Evolutionary conservation across 2,113 vertebrate genomes (phyloP), one percentile per base, ranked within the genome.

Genomic region (Nibea albiflora): DNA sequence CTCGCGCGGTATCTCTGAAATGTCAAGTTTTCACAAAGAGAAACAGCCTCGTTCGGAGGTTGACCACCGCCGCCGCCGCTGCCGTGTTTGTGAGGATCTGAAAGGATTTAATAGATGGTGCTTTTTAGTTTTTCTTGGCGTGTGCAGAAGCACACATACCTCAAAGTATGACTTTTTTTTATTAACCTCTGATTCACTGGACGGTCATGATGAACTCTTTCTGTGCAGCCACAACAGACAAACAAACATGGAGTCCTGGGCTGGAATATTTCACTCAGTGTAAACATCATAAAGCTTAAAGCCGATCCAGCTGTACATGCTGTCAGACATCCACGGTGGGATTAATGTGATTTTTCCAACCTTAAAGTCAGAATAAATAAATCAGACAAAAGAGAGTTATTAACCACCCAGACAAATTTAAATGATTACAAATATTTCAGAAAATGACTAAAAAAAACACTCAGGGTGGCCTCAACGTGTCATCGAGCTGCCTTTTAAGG

Each of bases 21-120:
- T 90, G 90, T 91, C 87, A 83, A 72, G 69, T 85, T 91, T 83
- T 76, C 52, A 64, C 58, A 49, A 52, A 31, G 73, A 63, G 42
- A 81, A 83, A 65, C 81, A 67, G 74, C 64, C 52, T 24, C 0
- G 54, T 73, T 35, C 7, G 1, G 52, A 74, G 75, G 64, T 11
- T 81, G 85, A 86, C 80, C 78, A 47, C 44, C 50, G 0, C 66
- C 12, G 71, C 53, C 53, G 0, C 71, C 10, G 71, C 53, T 4
- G 31, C 7, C 35, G 35, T 39, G 4, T 28, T 22, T 4, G 76
- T 9, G 49, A 12, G 62, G 50, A 60, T 72, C 57, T 66, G 44
- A 78, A 24, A 39, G 22, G 26, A 56, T 73, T 81, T 84, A 64
- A 46, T 44, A 47, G 68, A 47, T 6, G 26, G 5, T 12, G 19